A percentile compares a stretch with the other conserved stretches of the same genome.
Evolutionary conservation across 1,140 invertebrate genomes (phyloP).

Genomic region (Brachionus angularis): DNA sequence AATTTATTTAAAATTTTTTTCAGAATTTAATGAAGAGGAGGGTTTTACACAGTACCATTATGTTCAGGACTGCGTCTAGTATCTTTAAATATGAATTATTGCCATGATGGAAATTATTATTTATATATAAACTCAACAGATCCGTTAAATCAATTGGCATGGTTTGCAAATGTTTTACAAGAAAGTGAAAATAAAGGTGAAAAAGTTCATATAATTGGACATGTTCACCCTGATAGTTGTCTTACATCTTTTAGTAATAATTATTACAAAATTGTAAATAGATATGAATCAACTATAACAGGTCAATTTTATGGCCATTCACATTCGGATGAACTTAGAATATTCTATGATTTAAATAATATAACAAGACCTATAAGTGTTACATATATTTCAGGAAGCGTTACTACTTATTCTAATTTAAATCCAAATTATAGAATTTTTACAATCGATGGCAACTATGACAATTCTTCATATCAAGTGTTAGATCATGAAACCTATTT

Average conservation of each 20-base stretch:
- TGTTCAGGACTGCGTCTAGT: conserved; percentile 59
- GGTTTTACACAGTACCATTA: conserved; percentile 34
- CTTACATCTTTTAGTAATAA: conserved; percentile 63
- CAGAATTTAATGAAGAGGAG: neutral
- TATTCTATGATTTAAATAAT: conserved; percentile 56
- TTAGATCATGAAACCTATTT: conserved; percentile 40
- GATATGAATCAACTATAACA: conserved; percentile 59
- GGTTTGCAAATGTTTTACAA: conserved; percentile 68
- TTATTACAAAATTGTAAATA: conserved; percentile 54
- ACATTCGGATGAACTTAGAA: conserved; percentile 57
- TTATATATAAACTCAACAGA: conserved; percentile 90
- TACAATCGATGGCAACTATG: conserved; percentile 29
- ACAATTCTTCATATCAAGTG: conserved; percentile 5
- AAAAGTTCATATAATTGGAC: conserved; percentile 90
- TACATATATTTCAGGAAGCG: conserved; percentile 83
- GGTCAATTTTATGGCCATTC: conserved; percentile 62
- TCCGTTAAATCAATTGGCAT: conserved; percentile 85
- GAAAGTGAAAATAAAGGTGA: conserved; percentile 84
- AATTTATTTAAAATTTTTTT: neutral
- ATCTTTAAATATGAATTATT: conserved; percentile 60
- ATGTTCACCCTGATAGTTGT: conserved; percentile 77
- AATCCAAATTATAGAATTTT: conserved; percentile 44
- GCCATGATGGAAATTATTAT: conserved; percentile 67
- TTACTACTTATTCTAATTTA: conserved; percentile 70
- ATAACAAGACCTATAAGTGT: conserved; percentile 68